Conservation (phyloP, 2,797 vertebrate genomes). For the Tapirus indicus region DNA sequence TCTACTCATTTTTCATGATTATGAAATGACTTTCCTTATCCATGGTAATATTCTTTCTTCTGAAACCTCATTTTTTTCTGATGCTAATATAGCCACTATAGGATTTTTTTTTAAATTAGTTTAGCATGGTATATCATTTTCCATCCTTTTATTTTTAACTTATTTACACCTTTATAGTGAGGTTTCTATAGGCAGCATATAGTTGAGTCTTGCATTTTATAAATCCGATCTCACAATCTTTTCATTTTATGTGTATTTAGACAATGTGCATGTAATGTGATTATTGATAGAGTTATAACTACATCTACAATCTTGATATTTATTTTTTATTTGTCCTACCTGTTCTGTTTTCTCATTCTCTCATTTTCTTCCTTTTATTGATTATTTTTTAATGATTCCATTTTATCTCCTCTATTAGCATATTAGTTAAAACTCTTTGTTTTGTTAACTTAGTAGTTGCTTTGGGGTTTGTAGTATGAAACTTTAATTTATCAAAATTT, state of each 20-base stretch:
- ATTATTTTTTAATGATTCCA: background rate
- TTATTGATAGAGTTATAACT: background rate
- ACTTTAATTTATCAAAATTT: too few relatives aligned
- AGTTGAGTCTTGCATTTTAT: too few relatives aligned
- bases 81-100: background rate
- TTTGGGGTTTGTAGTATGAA: background rate
- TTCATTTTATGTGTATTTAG: too few relatives aligned
- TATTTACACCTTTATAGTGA: background rate
- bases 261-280: too few relatives aligned
- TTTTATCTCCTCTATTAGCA: background rate
- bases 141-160: background rate
- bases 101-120: background rate
- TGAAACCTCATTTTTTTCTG: background rate
- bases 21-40: background rate
- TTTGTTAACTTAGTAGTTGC: background rate
- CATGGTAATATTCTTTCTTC: background rate
- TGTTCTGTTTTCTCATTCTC: background rate
- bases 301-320: background rate
- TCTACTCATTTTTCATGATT: background rate
- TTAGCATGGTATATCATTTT: background rate
- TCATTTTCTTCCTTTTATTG: background rate
- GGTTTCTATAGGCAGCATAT: background rate
- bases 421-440: background rate
- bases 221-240: too few relatives aligned
- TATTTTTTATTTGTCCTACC: background rate